Base-by-base conservation (phyloP, 2,113 vertebrate species). In the Ornithorhynchus anatinus region DNA sequence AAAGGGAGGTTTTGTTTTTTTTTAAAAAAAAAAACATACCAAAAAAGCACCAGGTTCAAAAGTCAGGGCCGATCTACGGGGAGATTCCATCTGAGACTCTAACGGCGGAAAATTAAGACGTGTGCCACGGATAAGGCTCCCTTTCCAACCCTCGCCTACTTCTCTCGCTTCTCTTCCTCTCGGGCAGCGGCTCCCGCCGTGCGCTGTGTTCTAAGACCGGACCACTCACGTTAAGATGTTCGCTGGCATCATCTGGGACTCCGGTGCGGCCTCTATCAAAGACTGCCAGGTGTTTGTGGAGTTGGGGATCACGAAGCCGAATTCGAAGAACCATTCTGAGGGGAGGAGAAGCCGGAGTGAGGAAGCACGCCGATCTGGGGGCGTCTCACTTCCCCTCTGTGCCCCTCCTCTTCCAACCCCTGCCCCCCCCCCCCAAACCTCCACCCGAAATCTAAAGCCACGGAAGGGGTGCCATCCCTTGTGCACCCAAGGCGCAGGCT, bases 241-340 rank as follows among this genome's bases (percentile, higher is more conserved):
- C 73, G 98, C 98, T 22, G 97, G 96, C 98, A 99, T 99, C 98
- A 99, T 99, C 92, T 99, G 97, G 76, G 97, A 99, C 86, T 99
- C 98, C 10, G 98, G 97, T 9, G 97, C 98, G 12, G 98, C 98
- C 86, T 99, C 98, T 93, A 99, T 99, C 92, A 99, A 95, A 78
- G 97, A 99, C 90, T 99, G 98, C 98, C 98, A 99, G 67, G 98
- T 99, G 91, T 99, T 99, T 88, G 97, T 99, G 84, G 98, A 99
- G 88, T 99, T 99, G 45, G 98, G 98, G 77, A 99, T 99, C 85
- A 99, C 97, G 77, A 99, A 99, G 79, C 97, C 97, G 70, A 99
- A 99, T 89, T 99, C 98, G 86, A 99, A 99, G 91, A 98, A 99
- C 97, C 97, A 99, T 77, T 99, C 98, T 99, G 94, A 52, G 54